Base-by-base conservation (phyloP, 2,888 invertebrate genomes). In the Aporophyla lueneburgensis region DNA sequence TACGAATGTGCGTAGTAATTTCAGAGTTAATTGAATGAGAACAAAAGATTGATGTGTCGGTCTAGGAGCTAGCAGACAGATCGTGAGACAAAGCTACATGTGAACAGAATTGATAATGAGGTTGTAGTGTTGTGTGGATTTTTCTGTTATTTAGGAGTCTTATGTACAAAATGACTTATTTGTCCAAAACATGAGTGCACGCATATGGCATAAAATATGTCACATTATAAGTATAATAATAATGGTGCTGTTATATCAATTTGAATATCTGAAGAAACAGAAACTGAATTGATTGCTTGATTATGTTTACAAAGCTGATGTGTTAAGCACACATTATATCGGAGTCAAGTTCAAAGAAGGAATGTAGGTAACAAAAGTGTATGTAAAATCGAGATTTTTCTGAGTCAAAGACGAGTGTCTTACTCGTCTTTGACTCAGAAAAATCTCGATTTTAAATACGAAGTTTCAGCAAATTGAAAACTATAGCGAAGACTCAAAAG, bases 11-110 rank as follows among this genome's bases (percentile, higher is more conserved):
- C 49, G 58, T 69, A 56, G 56, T 62, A 21, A 71, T 67, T 73
- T 71, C 24, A 0, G n/a, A 82, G 49, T 66, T 66, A 71, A 78
- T 74, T 82, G 58, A 82, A 66, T 63, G 69, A 62, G 51, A 66
- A 78, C 71, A 83, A 83, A 80, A 78, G 66, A 83, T 24, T 61
- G 61, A 70, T 53, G 40, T 3, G 63, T 33, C 49, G 21, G 4
- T 14, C 54, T 33, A 70, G 27, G 49, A 74, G 65, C 53, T 65
- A 46, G 40, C 61, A 72, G 83, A 78, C 83, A 59, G 53, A 54
- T 21, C 78, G 71, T 78, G 78, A 78, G 62, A 78, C 82, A 62
- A 71, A 53, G 46, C 21, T 16, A 24, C 14, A 19, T 69, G 71
- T 70, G 74, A 71, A 66, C 58, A 66, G 74, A 72, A 74, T 83